Conservation (phyloP, 2,113 vertebrate species). For the Rattus rattus region DNA sequence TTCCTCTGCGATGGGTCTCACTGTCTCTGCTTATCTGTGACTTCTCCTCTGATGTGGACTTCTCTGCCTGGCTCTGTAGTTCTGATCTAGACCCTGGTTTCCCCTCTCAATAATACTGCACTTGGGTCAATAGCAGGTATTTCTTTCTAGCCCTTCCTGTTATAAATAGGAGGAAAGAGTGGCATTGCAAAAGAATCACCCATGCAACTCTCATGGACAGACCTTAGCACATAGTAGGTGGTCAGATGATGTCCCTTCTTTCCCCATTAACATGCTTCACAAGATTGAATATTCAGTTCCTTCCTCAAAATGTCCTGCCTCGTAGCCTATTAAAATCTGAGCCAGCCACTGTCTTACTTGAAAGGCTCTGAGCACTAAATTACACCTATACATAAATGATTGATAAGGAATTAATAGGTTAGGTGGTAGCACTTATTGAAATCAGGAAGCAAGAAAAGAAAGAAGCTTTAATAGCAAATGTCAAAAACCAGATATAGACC, state of each 20-base stretch:
- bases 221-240: background rate
- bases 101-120: background rate
- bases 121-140: background rate
- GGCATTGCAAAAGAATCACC: background rate
- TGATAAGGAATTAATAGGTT: constrained; percentile 67
- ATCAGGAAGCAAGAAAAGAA: constrained; percentile 43
- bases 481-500: constrained; percentile 10
- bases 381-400: constrained; percentile 63
- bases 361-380: constrained; percentile 59
- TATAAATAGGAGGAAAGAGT: background rate
- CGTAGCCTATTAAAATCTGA: constrained; percentile 19
- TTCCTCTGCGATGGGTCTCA: background rate
- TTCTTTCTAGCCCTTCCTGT: background rate
- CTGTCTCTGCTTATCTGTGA: background rate
- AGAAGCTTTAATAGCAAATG: constrained; percentile 25
- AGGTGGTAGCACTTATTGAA: constrained; percentile 52
- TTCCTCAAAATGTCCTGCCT: background rate
- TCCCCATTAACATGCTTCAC: background rate
- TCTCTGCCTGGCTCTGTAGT: background rate
- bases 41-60: background rate
- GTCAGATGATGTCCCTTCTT: background rate
- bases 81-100: background rate
- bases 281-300: background rate
- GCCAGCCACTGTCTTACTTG: constrained; percentile 19
- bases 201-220: background rate